Base-by-base conservation (phyloP, 2,888 invertebrate species). In the Thymelicus sylvestris region DNA sequence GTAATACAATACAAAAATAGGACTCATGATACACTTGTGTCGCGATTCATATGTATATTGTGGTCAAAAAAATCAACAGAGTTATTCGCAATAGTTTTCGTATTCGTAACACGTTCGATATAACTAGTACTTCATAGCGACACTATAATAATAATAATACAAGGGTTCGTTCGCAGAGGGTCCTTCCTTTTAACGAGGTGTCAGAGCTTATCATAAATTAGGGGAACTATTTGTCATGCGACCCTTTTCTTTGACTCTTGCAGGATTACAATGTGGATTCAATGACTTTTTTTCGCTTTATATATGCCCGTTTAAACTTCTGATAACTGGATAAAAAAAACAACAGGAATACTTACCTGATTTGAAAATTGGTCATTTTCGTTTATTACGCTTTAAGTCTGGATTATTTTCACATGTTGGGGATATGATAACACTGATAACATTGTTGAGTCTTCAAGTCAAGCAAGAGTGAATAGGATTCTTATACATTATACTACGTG, bases 131-230 rank as follows among this genome's bases (percentile, higher is more conserved):
- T 52, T 19, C 15, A 52, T 7, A 48, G 60, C 38, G 48, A 68
- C 52, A 63, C 64, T 64, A 68, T 57, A 50, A 48, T 59, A 39
- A 13, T 64, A 59, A 38, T 19, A 19, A 52, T 50, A 65, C 52
- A 7, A 64, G 68, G 68, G 62, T 62, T n/a, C 50, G 15, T 39
- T 10, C 31, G 44, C 31, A 38, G 13, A 63, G 57, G 47, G 68
- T 15, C 64, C 59, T 13, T 15, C 64, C 59, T 13, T 48, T 59
- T 69, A 69, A 64, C 69, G 69, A 69, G 69, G 69, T 69, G 69
- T 69, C 64, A 48, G 64, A 2, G 68, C 47, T 63, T 68, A 57
- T 68, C 62, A 68, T 63, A 68, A 63, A 68, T 68, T 68, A 69
- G 64, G 57, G 57, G 48, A 7, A 47, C 63, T 48, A 57, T 69